Conservation (phyloP, 2,888 invertebrate species). For the Dryococelus australis region DNA sequence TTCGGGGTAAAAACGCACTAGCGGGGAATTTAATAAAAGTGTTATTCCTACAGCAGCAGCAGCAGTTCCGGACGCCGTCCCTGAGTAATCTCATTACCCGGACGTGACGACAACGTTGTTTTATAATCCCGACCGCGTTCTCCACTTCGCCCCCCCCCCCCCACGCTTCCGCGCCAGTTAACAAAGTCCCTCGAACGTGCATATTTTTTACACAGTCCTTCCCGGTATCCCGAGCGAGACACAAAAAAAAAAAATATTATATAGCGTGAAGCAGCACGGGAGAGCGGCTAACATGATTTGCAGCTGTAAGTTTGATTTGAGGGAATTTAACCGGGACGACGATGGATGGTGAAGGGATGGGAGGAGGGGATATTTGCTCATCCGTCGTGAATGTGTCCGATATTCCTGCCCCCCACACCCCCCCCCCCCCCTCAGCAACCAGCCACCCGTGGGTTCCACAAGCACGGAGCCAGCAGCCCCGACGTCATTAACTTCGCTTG, state of each 20-base stretch:
- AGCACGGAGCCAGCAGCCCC: background rate
- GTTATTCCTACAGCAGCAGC: background rate
- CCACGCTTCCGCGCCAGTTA: background rate
- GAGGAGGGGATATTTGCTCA: background rate
- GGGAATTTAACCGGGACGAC: background rate
- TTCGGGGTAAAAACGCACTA: background rate
- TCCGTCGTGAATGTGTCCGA: background rate
- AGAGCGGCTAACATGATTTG: background rate
- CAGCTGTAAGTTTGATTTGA: conserved; percentile 16
- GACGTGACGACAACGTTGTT: background rate
- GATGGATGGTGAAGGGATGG: background rate
- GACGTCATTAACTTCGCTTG: background rate
- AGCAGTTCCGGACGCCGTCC: background rate
- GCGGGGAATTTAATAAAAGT: background rate
- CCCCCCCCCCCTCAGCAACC: too few species aligned
- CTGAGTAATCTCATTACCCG: background rate
- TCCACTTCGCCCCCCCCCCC: background rate
- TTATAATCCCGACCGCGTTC: background rate
- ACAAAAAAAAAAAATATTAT: background rate
- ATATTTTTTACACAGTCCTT: background rate
- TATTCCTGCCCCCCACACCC: background rate
- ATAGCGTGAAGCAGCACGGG: background rate
- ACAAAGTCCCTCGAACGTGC: background rate
- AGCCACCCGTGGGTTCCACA: background rate
- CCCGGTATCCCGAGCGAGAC: background rate